Evolutionary conservation across 2,113 vertebrate genomes (phyloP).

Genomic region (Atrichornis clamosus): DNA sequence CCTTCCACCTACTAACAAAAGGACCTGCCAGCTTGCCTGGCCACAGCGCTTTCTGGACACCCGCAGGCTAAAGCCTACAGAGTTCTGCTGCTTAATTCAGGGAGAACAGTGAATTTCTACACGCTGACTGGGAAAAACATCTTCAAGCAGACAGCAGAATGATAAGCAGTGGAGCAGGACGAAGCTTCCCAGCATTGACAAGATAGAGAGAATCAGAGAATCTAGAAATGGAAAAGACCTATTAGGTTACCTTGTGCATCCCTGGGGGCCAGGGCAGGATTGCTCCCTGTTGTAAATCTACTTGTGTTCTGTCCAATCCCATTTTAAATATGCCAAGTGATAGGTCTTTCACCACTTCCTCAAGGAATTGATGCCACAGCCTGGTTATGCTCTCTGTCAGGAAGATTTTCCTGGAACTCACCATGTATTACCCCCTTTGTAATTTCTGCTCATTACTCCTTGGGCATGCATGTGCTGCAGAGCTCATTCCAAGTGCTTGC

Average conservation of each 20-base stretch:
- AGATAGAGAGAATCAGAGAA: neutral
- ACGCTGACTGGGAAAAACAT: neutral
- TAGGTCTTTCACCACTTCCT: slow-evolving; percentile 24
- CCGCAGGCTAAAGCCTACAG: neutral
- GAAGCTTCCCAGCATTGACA: slow-evolving; percentile 1
- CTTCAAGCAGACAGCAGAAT: slow-evolving; percentile 26
- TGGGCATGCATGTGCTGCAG: neutral
- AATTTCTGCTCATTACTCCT: slow-evolving; percentile 5
- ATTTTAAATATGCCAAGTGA: slow-evolving; percentile 9
- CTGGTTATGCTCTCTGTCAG: slow-evolving; percentile 4
- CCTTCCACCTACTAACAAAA: neutral
- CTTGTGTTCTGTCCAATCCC: slow-evolving; percentile 34
- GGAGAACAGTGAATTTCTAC: neutral
- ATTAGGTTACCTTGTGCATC: slow-evolving; percentile 4
- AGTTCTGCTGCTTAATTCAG: neutral
- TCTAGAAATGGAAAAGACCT: slow-evolving; percentile 34
- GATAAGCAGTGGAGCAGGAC: slow-evolving; percentile 23
- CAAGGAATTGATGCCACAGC: slow-evolving; percentile 18
- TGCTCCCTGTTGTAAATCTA: slow-evolving; percentile 16
- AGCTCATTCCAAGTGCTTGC: neutral
- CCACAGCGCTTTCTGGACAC: neutral
- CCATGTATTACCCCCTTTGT: neutral
- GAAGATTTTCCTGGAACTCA: neutral
- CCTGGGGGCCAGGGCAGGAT: neutral
- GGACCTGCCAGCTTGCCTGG: neutral